Evolutionary conservation across 2,113 vertebrate genomes (phyloP), one percentile per base, ranked within the genome.

Genomic region (Delphinapterus leucas): DNA sequence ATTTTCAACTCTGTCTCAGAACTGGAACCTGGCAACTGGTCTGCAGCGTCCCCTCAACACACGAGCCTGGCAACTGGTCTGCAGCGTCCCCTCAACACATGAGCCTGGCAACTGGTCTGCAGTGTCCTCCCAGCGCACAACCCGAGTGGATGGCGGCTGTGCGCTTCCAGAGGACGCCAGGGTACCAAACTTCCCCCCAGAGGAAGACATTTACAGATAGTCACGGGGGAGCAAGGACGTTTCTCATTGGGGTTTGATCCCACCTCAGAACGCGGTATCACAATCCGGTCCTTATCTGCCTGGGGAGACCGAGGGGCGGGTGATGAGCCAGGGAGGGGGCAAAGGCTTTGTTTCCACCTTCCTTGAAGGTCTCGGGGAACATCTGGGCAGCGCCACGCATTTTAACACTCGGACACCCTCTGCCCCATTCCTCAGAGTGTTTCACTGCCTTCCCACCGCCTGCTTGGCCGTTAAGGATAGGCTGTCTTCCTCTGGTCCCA

Each of bases 1-100:
- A 44, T 84, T 96, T 36, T 96, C 84, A 93, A 86, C 84, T 95
- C 68, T n/a, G 95, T 88, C 23, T 79, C 67, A 44, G 49, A 38
- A 77, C 89, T 0, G 3, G 65, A 49, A 68, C 53, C 21, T 9
- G 21, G 60, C 21, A 23, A 23, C 21, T 9, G 58, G 58, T 25
- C 58, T 60, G 58, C 58, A 49, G 47, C 1, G 47, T 49, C 1
- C 47, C 47, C 47, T 14, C 47, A 49, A 14, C 12, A 14, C 47
- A 13, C 47, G 47, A 49, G 47, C 47, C 47, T 49, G 47, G 47
- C 12, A 49, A 14, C 47, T 38, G 44, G 44, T 47, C 44, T 47
- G 9, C 44, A 47, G 44, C 44, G 9, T 47, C 2, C 44, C 44
- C 44, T 47, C 44, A 47, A 11, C 44, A 47, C 44, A 11, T 0